A percentile compares a stretch with the other conserved stretches of the same genome.
These are phyloP conservation scores for Watsonalla binaria DNA, from an alignment of 2,888 invertebrate species.

Conservation along the genomic window DNA sequence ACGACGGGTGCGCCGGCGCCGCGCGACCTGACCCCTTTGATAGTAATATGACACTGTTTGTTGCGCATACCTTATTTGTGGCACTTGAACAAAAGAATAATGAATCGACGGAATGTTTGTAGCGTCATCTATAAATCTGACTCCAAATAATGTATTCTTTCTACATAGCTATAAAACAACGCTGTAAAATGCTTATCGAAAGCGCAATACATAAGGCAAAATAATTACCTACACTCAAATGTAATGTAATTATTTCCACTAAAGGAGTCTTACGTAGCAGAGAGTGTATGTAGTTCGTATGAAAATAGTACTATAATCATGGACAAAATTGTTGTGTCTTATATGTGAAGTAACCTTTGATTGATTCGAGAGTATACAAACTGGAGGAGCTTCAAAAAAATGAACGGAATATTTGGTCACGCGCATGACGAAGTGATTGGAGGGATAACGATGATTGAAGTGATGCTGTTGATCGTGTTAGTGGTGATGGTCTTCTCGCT, in stretches of 20 bases:
- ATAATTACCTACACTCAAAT: neutral
- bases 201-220: neutral
- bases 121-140: neutral
- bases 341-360: no score
- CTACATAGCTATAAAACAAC: neutral
- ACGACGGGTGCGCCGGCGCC: slow-evolving; percentile 19
- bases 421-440: slow-evolving; percentile 47
- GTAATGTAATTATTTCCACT: neutral
- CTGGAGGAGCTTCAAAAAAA: neutral
- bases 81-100: neutral
- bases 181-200: neutral
- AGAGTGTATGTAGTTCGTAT: no score
- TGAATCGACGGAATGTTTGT: neutral
- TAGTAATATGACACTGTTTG: slow-evolving; percentile 16
- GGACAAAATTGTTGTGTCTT: no score
- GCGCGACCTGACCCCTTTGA: slow-evolving; percentile 20
- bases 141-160: neutral
- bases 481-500: slow-evolving; percentile 27
- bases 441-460: slow-evolving; percentile 31
- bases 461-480: slow-evolving; percentile 28
- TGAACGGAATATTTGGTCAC: slow-evolving; percentile 22
- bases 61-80: slow-evolving; percentile 2
- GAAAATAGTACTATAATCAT: no score
- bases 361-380: no score
- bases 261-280: no score